Evolutionary conservation across 2,888 invertebrate genomes (phyloP), one percentile per base, ranked within the genome.

Genomic region (Melanostoma mellinum): DNA sequence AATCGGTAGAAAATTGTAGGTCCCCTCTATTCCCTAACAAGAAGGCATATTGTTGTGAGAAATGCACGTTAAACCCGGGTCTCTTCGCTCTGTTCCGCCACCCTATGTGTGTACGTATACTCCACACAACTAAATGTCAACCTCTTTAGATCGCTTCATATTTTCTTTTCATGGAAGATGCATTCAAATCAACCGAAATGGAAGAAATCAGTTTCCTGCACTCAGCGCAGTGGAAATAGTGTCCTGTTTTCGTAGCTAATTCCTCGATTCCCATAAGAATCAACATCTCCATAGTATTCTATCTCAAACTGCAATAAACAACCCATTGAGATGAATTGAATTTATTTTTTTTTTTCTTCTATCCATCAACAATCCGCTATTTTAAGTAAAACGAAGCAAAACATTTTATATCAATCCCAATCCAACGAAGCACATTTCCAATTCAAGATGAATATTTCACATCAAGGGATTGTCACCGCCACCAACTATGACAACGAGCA

Each of bases 391-490:
- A 74, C 9, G 20, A 56, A 38, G 9, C 36, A 56, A 74, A 40
- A 73, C 8, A 40, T n/a, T 52, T 2, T 5, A 9, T 44, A 4
- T 8, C 35, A 71, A 58, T 63, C 33, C 67, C 56, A 60, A 60
- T 71, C 52, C 8, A 48, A 65, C 20, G 44, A 8, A 48, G 56
- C 52, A 65, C 50, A 55, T 65, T 63, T n/a, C n/a, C 50, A 38
- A 52, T 35, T 40, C 35, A 80, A 74, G 10, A 74, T 9, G 38
- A 69, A 42, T 58, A 53, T 61, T 53, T 63, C 44, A 61, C 71
- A 77, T 72, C 69, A 69, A 77, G 71, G 40, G 58, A 60, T 65
- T 60, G 56, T 65, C 46, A 56, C 63, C 69, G 75, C 60, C 63
- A 46, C 8, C 20, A 6, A 30, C 6, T 30, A 52, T n/a, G 2